Conservation (phyloP, 2,797 vertebrate species). For the Mormyrops boulengeri region DNA sequence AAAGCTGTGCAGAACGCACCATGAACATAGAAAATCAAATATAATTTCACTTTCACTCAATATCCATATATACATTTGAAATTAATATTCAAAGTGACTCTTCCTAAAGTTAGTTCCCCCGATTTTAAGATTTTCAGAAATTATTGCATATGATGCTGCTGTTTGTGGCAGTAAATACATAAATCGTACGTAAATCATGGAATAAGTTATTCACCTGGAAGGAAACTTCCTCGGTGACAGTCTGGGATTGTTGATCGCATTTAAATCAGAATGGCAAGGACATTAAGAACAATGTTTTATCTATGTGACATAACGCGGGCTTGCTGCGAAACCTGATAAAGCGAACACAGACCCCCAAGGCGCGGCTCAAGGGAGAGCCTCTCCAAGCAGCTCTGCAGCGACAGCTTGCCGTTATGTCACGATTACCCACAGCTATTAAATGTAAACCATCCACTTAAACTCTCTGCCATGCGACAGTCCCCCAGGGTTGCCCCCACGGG, state of each 20-base stretch:
- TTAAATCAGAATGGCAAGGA: constrained; percentile 43
- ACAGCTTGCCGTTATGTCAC: constrained; percentile 25
- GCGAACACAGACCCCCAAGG: constrained; percentile 42
- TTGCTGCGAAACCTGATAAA: constrained; percentile 32
- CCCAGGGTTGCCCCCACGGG: constrained; percentile 39
- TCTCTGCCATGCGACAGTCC: constrained; percentile 22
- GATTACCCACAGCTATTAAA: background rate
- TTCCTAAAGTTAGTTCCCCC: background rate
- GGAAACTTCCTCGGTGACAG: background rate
- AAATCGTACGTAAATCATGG: background rate
- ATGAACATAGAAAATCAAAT: background rate
- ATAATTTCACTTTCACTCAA: background rate
- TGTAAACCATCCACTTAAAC: constrained; percentile 21
- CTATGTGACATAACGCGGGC: constrained; percentile 42
- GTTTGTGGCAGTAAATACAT: background rate
- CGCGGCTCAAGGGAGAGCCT: constrained; percentile 24
- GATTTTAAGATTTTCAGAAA: background rate
- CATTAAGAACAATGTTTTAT: constrained; percentile 58
- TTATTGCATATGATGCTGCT: background rate
- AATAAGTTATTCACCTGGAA: constrained; percentile 7
- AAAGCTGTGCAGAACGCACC: background rate
- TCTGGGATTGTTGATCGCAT: background rate
- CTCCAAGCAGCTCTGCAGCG: background rate
- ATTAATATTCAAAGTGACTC: background rate
- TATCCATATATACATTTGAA: background rate